Conservation (phyloP, 2,797 vertebrate species). For the Menidia menidia region DNA sequence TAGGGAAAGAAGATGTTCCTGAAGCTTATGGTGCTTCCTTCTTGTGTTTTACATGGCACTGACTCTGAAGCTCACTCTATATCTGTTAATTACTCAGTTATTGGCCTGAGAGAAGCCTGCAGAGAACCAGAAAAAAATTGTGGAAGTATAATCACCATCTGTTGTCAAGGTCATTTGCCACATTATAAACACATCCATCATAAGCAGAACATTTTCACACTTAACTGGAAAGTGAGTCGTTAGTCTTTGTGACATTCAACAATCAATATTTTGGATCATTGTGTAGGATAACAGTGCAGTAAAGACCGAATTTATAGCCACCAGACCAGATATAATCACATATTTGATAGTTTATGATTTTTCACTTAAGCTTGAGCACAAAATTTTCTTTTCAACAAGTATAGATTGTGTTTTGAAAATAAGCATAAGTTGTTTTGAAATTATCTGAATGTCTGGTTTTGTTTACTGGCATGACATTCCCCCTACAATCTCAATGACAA, state of each 20-base stretch:
- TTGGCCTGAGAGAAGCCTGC: constrained; percentile 33
- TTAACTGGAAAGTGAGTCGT: constrained; percentile 74
- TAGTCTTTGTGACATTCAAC: constrained; percentile 79
- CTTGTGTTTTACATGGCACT: constrained; percentile 9
- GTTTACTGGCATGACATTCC: constrained; percentile 46
- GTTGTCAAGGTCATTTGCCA: constrained; percentile 80
- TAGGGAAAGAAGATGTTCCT: constrained; percentile 14
- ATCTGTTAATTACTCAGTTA: constrained; percentile 50
- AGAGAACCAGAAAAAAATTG: constrained; percentile 20
- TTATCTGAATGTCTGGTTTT: not conserved
- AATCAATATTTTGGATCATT: constrained; percentile 77
- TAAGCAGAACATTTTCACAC: constrained; percentile 58
- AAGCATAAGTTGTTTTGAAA: constrained; percentile 26
- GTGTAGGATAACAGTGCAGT: constrained; percentile 65
- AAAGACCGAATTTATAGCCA: constrained; percentile 65
- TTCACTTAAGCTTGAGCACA: constrained; percentile 39
- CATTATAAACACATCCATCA: constrained; percentile 78
- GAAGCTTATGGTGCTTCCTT: constrained; percentile 1
- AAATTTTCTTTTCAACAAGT: constrained; percentile 44
- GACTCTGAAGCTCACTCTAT: constrained; percentile 22
- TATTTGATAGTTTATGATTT: constrained; percentile 59
- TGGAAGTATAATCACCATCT: constrained; percentile 70
- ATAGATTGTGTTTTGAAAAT: constrained; percentile 49
- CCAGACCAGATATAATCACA: constrained; percentile 58
- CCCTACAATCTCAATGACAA: constrained; percentile 37